Percentiles rank a stretch among this genome's conserved stretches.
Evolutionary conservation across 2,888 invertebrate species (phyloP).

Genomic region (Fissipunctia ypsillon): DNA sequence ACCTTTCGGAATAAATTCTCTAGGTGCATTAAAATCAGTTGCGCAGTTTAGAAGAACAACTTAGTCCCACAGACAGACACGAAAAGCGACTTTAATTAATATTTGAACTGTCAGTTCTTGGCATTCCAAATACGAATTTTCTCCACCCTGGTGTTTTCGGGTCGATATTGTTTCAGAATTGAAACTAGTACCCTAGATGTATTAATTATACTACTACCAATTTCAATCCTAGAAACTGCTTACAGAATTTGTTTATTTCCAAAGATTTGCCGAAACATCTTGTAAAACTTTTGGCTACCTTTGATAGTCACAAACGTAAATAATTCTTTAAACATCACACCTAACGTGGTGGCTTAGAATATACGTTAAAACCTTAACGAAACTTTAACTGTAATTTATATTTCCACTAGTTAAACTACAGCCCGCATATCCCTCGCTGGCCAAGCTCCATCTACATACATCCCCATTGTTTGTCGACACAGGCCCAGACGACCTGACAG

Average conservation of each 20-base stretch:
- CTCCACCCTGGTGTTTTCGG: no score
- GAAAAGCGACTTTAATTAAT: no score
- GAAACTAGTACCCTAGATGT: no score
- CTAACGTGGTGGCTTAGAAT: neutral
- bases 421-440: neutral
- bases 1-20: no score
- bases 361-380: neutral
- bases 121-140: no score
- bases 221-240: neutral
- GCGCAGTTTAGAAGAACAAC: no score
- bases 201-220: neutral
- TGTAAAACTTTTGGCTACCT: no score
- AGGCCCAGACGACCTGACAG: constrained; percentile 69
- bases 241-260: no score
- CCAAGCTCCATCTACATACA: constrained; percentile 42
- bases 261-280: no score
- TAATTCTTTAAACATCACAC: neutral
- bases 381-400: neutral
- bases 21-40: no score
- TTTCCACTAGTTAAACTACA: neutral
- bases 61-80: no score
- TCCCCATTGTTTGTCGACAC: constrained; percentile 67
- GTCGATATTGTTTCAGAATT: neutral
- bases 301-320: neutral
- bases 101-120: no score